A percentile compares a stretch with the other conserved stretches of the same genome.
Evolutionary conservation across 2,113 vertebrate species (phyloP).

Genomic region (Proterorhinus semilunaris): DNA sequence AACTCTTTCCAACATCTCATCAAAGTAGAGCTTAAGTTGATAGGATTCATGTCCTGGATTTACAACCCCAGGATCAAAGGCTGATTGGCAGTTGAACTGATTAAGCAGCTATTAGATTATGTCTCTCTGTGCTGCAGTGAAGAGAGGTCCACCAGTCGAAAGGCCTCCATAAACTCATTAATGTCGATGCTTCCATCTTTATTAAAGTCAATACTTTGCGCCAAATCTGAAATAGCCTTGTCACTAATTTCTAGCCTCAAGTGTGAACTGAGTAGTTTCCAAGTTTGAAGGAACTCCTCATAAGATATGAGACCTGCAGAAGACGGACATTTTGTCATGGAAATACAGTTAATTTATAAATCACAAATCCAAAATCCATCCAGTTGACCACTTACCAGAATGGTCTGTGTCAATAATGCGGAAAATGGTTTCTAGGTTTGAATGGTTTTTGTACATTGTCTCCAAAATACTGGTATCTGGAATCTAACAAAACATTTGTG

Average conservation of each 20-base stretch:
- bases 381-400: slow-evolving; percentile 79
- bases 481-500: slow-evolving; percentile 64
- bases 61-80: slow-evolving; percentile 22
- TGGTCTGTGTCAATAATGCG: slow-evolving; percentile 91
- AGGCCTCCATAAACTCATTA: slow-evolving; percentile 96
- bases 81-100: slow-evolving; percentile 57
- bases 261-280: slow-evolving; percentile 90
- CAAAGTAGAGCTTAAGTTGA: slow-evolving; percentile 60
- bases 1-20: slow-evolving; percentile 53
- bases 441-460: slow-evolving; percentile 89
- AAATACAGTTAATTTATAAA: neutral
- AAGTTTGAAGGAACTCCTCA: slow-evolving; percentile 90
- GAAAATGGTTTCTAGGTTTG: slow-evolving; percentile 93
- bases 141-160: slow-evolving; percentile 83
- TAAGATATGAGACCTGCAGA: slow-evolving; percentile 86
- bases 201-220: slow-evolving; percentile 93
- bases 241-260: slow-evolving; percentile 83
- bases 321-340: neutral
- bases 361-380: neutral
- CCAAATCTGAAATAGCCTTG: slow-evolving; percentile 81
- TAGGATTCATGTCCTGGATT: slow-evolving; percentile 60
- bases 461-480: slow-evolving; percentile 87
- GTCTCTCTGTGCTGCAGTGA: slow-evolving; percentile 22
- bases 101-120: slow-evolving; percentile 53
- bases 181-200: slow-evolving; percentile 94